Evolutionary conservation across 2,888 invertebrate species (phyloP), one percentile per base, ranked within the genome.

Genomic region (Hemaris fuciformis): DNA sequence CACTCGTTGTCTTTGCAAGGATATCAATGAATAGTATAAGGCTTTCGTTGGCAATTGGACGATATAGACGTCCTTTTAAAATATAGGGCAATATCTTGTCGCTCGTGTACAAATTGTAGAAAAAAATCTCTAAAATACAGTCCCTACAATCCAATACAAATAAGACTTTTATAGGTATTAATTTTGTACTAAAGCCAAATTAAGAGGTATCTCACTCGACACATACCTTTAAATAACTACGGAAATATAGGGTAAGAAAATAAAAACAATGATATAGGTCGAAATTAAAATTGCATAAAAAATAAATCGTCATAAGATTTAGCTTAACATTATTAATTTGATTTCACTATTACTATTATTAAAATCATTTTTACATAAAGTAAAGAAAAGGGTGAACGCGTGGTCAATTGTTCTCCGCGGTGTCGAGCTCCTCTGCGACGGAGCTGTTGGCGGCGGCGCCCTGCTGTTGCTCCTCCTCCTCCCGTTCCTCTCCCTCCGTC

Each of bases 311-410:
- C 70, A 70, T 41, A 61, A 70, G 69, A 65, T 71, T 76, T 73
- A 73, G 71, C 77, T 77, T 79, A 75, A 67, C 66, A 74, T 72
- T 74, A 79, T 69, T 79, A 75, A 70, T 74, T 71, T 76, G 73
- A 71, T 73, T 72, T 74, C 65, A 69, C 67, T 74, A 70, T 62
- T 60, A 66, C 68, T 71, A 75, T 67, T 66, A 65, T 71, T 70
- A 68, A 60, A 69, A 73, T 22, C 66, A 73, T 42, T 57, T 42
- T 42, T 42, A 42, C 42, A 42, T 58, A 13, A 22, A 31, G 41
- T 38, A 38, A 57, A 57, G n/a, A 56, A 13, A 57, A 38, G 34
- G 38, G 53, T 53, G 27, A 53, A 31, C 31, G 18, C 18, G 18
- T 31, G 23, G 23, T 46, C 46, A 46, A 46, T 31, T 27, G 27